phyloP scores from a whole-genome alignment of 2,797 vertebrate genomes.

The Phyllotis vaccarum region DNA sequence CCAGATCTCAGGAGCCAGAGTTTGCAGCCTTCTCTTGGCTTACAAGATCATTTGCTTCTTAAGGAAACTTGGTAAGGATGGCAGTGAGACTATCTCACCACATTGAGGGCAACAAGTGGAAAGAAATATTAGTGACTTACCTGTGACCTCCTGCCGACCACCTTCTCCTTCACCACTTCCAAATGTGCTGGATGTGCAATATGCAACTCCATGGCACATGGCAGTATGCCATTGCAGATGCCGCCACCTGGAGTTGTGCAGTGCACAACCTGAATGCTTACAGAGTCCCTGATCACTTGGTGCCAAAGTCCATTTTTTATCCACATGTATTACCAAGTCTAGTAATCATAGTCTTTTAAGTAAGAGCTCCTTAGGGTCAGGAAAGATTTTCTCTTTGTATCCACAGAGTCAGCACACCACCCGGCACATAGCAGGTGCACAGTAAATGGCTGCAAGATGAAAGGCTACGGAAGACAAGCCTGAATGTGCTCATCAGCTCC shows the following conservation, averaged over 20 bases:
- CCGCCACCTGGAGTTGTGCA: not conserved
- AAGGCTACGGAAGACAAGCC: slow-evolving; percentile 51
- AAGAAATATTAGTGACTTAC: slow-evolving; percentile 18
- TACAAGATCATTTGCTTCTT: slow-evolving; percentile 20
- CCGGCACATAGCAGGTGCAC: slow-evolving; percentile 73
- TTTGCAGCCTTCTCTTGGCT: not conserved
- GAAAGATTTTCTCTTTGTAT: slow-evolving; percentile 58
- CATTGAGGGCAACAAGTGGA: not conserved
- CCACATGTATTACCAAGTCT: slow-evolving; percentile 22
- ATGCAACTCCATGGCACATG: rapidly evolving
- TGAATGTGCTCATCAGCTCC: slow-evolving; percentile 77
- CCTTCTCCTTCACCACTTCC: too few relatives aligned
- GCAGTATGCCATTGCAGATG: rapidly evolving
- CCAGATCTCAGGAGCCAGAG: not conserved
- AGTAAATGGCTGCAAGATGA: slow-evolving; percentile 64
- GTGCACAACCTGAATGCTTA: not conserved
- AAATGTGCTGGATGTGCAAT: rapidly evolving
- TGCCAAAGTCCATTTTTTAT: slow-evolving; percentile 49
- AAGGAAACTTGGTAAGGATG: not conserved
- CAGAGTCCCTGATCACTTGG: not conserved
- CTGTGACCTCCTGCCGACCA: not conserved
- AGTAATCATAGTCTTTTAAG: slow-evolving; percentile 69
- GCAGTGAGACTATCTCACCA: not conserved
- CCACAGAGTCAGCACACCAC: slow-evolving; percentile 52
- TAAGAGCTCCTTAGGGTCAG: slow-evolving; percentile 58